Evolutionary conservation across 2,888 invertebrate genomes (phyloP).

Genomic region (Nephrotoma guestfalica): DNA sequence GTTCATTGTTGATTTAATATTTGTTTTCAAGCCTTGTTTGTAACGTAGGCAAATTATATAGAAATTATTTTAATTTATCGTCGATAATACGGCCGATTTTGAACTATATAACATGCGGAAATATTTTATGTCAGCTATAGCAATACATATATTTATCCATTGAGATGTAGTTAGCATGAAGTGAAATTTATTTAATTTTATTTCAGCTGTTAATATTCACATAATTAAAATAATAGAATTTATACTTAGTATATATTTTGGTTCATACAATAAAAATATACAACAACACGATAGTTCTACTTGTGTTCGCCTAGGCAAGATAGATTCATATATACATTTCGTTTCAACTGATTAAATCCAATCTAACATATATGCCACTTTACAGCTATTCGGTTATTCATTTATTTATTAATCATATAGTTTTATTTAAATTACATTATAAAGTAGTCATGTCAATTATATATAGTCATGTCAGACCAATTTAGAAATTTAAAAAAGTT

Average conservation of each 20-base stretch:
- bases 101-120: not conserved
- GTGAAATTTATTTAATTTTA: not conserved
- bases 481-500: too few relatives aligned
- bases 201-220: not conserved
- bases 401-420: too few relatives aligned
- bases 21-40: not conserved
- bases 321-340: too few relatives aligned
- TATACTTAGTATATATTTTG: not conserved
- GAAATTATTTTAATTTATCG: not conserved
- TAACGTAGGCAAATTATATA: not conserved
- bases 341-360: too few relatives aligned
- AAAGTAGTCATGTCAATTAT: too few relatives aligned
- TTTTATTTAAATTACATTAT: too few relatives aligned
- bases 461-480: too few relatives aligned
- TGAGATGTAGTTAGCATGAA: not conserved
- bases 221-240: not conserved
- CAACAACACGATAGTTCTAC: too few relatives aligned
- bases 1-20: not conserved
- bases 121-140: not conserved
- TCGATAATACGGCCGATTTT: not conserved
- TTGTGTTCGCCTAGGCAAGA: too few relatives aligned
- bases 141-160: not conserved
- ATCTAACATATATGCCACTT: too few relatives aligned
- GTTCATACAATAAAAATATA: too few relatives aligned
- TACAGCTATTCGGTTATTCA: too few relatives aligned